Evolutionary conservation across 2,888 invertebrate genomes (phyloP).

Genomic region (Sisyra nigra): DNA sequence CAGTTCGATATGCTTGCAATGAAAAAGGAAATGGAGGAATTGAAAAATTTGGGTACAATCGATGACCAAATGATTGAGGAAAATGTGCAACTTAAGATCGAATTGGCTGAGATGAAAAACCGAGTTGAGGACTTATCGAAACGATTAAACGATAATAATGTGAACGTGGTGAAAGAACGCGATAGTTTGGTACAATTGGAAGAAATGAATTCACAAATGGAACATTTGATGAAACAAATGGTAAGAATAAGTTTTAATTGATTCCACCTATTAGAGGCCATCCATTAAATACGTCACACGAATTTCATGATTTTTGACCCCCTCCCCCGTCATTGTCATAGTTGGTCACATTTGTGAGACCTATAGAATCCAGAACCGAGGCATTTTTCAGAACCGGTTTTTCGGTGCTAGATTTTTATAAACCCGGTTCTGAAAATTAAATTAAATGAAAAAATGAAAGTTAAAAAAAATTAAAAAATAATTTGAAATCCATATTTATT

Average conservation of each 20-base stretch:
- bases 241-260: not conserved
- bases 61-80: constrained; percentile 3
- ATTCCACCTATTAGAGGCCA: not conserved
- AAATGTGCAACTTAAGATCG: constrained; percentile 4
- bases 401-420: no score
- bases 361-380: no score
- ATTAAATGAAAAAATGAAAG: no score
- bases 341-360: no score
- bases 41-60: constrained; percentile 10
- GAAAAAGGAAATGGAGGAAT: constrained; percentile 13
- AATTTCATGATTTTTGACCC: no score
- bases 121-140: not conserved
- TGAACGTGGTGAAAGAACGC: not conserved
- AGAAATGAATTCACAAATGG: not conserved
- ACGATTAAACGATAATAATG: not conserved
- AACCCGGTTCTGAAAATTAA: not conserved
- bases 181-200: not conserved
- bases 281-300: no score
- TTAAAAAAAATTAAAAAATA: constrained; percentile 2
- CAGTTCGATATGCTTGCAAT: not conserved
- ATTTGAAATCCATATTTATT: no score
- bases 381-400: no score
- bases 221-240: not conserved
- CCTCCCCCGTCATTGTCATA: no score
- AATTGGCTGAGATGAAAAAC: constrained; percentile 1